phyloP scores from a whole-genome alignment of 2,797 vertebrate species.

The Girardinus metallicus region DNA sequence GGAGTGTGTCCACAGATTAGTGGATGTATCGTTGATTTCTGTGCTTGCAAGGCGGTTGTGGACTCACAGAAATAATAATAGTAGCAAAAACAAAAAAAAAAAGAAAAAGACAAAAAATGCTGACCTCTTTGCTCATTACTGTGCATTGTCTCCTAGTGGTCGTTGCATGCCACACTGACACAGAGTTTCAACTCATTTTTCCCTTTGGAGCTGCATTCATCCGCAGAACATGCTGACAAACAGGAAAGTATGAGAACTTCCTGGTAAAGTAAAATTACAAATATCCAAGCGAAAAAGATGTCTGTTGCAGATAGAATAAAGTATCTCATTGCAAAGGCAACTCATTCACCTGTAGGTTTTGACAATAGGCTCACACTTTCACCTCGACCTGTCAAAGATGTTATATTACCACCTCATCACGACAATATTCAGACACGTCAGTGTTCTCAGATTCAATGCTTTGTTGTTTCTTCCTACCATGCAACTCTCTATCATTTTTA shows the following conservation, averaged over 20 bases:
- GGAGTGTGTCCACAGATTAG: constrained; percentile 4
- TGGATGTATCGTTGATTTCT: neutral
- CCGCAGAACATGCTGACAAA: constrained; percentile 65
- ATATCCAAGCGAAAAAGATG: constrained; percentile 42
- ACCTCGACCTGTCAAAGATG: constrained; percentile 1
- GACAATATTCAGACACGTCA: neutral
- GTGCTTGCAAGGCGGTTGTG: neutral
- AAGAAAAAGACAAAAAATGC: constrained; percentile 18
- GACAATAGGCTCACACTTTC: neutral
- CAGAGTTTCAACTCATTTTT: constrained; percentile 44
- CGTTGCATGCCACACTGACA: constrained; percentile 47
- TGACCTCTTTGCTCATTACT: constrained; percentile 68
- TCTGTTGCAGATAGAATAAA: constrained; percentile 30
- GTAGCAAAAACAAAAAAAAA: constrained; percentile 41
- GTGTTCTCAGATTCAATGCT: neutral
- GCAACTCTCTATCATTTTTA: neutral
- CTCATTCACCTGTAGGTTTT: constrained; percentile 8
- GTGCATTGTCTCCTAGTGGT: constrained; percentile 56
- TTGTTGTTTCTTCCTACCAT: neutral
- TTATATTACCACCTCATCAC: neutral
- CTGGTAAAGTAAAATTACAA: constrained; percentile 30
- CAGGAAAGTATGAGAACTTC: constrained; percentile 41
- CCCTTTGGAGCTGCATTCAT: constrained; percentile 42
- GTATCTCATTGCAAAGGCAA: constrained; percentile 9
- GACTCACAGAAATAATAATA: constrained; percentile 33